Conservation (phyloP, 2,113 vertebrate genomes). For the Heterocephalus glaber region DNA sequence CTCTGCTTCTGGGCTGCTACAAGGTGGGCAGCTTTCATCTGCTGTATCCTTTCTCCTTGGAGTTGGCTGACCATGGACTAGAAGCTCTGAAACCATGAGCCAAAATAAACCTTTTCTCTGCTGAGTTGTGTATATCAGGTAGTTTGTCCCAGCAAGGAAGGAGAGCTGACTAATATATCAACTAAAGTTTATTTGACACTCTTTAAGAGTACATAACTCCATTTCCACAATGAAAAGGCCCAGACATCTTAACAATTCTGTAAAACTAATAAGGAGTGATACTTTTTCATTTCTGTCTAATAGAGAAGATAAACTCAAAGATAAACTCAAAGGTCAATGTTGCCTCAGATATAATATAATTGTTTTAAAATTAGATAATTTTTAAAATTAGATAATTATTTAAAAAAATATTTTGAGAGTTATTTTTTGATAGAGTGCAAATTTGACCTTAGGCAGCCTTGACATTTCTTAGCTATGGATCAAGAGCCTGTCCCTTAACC, state of each 20-base stretch:
- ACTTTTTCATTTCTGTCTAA: not conserved
- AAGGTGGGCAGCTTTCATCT: not conserved
- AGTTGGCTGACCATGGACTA: not conserved
- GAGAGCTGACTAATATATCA: not conserved
- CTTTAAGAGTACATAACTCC: not conserved
- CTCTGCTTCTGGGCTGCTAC: not conserved
- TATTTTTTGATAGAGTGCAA: not conserved
- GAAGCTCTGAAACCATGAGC: not conserved
- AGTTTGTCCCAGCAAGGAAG: not conserved
- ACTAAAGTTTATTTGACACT: not conserved
- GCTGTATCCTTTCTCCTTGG: not conserved
- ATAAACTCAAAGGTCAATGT: not conserved
- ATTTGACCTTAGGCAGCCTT: not conserved
- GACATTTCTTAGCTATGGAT: not conserved
- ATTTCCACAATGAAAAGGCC: not conserved
- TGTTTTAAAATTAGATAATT: too few species aligned
- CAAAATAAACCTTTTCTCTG: not conserved
- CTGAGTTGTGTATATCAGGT: not conserved
- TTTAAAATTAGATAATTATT: too few species aligned
- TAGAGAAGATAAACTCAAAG: not conserved
- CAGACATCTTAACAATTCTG: not conserved
- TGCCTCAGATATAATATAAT: too few species aligned
- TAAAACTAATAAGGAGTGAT: not conserved
- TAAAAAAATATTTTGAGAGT: not conserved
- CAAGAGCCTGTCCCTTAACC: not conserved